Conservation (phyloP, 2,888 invertebrate species). For the Tiliacea citrago region DNA sequence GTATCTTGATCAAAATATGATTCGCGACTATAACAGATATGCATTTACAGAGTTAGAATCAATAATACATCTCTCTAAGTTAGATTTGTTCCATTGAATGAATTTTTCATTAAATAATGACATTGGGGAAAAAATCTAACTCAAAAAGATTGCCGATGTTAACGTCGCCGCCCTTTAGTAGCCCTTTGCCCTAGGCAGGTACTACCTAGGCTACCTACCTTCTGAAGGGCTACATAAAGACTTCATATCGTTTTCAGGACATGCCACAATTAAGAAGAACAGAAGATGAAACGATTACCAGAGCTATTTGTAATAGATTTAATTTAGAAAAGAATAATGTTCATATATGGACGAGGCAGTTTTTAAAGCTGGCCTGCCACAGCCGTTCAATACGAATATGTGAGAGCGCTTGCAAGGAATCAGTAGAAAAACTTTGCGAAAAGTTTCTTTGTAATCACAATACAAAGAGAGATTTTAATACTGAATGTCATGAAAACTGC, state of each 20-base stretch:
- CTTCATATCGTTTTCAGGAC: slow-evolving; percentile 33
- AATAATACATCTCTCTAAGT: too few relatives aligned
- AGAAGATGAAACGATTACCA: slow-evolving; percentile 19
- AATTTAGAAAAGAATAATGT: slow-evolving; percentile 4
- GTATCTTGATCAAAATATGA: too few relatives aligned
- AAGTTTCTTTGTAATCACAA: slow-evolving; percentile 16
- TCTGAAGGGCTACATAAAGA: not conserved
- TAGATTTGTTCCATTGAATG: too few relatives aligned
- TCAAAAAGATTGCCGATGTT: not conserved
- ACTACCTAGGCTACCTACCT: not conserved
- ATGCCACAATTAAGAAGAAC: slow-evolving; percentile 33
- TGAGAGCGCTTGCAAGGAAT: slow-evolving; percentile 22
- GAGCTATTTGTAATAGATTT: slow-evolving; percentile 15
- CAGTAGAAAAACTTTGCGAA: slow-evolving; percentile 1
- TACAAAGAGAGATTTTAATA: slow-evolving; percentile 3
- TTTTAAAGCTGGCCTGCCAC: slow-evolving; percentile 25
- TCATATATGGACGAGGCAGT: slow-evolving; percentile 1
- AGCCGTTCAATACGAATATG: slow-evolving; percentile 5
- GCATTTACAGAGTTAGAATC: too few relatives aligned
- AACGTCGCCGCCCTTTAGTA: not conserved
- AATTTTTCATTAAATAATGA: too few relatives aligned
- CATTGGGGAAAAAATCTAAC: too few relatives aligned
- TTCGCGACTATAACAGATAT: too few relatives aligned
- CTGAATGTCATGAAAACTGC: slow-evolving; percentile 34
- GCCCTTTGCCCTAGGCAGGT: not conserved